Evolutionary conservation across 1,140 invertebrate genomes (phyloP), one percentile per base, ranked within the genome.

Genomic region (Camponotus vicinus): DNA sequence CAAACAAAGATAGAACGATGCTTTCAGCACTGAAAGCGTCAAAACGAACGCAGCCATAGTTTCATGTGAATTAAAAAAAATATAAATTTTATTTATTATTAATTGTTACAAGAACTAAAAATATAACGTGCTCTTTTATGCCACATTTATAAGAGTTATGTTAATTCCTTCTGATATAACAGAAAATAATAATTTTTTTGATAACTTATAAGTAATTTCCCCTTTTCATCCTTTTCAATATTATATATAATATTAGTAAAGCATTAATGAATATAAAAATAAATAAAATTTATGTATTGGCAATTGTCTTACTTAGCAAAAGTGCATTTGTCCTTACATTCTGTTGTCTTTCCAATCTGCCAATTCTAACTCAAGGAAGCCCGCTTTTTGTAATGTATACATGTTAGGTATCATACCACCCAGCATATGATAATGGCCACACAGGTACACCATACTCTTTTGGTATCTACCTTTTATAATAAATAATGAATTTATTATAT

Each of bases 281-380:
- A 59, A 82, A 59, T 42, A 9, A 69, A 55, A 32, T 71, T 27
- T 71, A 84, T 64, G 13, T 15, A 75, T 45, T 1, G 11, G 2
- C 21, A 78, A 77, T 18, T 78, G 18, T 37, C 1, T 13, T 8
- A 34, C 40, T 69, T 18, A 37, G 1, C 34, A 8, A 66, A 42
- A 64, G 13, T 73, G 15, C 13, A 86, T 94, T 71, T 66, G 32
- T 34, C 96, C 27, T 96, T 96, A 98, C 97, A 98, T 96, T 95
- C 98, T 96, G 93, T 97, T 98, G 92, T 98, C 97, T 95, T 98
- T 99, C 98, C 98, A 99, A 95, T 99, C 98, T 37, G 97, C 98
- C 57, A 99, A 95, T 95, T 99, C 98, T 64, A 99, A 95, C 95
- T 99, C 98, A 77, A 99, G 95, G 92, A 97, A 97, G n/a, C 98